Evolutionary conservation across 2,113 vertebrate genomes (phyloP).

Genomic region (Zeus faber): DNA sequence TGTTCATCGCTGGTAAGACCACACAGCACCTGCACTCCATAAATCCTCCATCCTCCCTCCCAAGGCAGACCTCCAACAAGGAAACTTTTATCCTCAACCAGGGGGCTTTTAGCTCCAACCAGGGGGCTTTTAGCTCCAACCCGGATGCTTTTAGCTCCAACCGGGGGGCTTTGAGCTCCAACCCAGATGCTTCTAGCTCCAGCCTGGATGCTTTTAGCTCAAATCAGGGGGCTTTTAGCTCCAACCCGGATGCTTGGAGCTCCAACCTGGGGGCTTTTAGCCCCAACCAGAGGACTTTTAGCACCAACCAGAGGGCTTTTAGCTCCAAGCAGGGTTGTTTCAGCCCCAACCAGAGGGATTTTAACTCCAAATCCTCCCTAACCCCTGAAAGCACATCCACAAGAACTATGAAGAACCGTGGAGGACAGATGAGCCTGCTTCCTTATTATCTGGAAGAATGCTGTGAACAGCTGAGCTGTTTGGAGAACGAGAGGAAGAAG

Average conservation of each 20-base stretch:
- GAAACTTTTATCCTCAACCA: background rate
- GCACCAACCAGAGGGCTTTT: conserved; percentile 11
- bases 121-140: conserved; percentile 40
- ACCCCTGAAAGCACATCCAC: conserved; percentile 24
- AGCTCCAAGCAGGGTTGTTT: too few relatives aligned
- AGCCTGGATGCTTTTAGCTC: too few relatives aligned
- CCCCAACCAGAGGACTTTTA: too few relatives aligned
- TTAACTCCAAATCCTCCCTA: conserved; percentile 42
- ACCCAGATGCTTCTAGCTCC: too few relatives aligned
- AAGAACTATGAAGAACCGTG: conserved; percentile 62
- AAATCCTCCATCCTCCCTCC: conserved; percentile 37
- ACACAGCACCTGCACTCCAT: conserved; percentile 35
- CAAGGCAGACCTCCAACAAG: too few relatives aligned
- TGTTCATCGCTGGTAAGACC: conserved; percentile 14
- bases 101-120: conserved; percentile 37
- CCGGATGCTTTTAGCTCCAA: too few relatives aligned
- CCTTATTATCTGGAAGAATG: conserved; percentile 78
- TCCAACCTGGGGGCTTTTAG: conserved; percentile 18
- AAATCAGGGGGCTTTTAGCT: conserved; percentile 33
- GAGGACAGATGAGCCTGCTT: conserved; percentile 67
- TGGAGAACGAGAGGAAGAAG: conserved; percentile 83
- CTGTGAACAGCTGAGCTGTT: conserved; percentile 73
- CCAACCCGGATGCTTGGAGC: too few relatives aligned
- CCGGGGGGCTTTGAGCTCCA: conserved; percentile 39
- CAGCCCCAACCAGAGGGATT: conserved; percentile 9